Evolutionary conservation across 2,888 invertebrate species (phyloP).

Genomic region (Andrena dorsata): DNA sequence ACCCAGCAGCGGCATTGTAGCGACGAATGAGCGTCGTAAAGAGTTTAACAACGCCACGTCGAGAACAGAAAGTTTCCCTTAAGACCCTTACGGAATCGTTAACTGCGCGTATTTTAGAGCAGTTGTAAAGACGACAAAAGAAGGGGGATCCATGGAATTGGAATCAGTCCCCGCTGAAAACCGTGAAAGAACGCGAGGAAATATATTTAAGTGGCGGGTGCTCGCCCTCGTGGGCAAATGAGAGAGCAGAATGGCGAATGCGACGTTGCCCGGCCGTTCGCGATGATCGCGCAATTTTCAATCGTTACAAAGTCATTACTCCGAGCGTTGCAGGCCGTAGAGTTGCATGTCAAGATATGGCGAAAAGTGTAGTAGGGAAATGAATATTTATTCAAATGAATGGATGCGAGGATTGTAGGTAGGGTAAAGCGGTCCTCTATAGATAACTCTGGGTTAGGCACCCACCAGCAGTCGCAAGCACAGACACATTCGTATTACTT

Average conservation of each 20-base stretch:
- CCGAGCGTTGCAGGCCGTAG: neutral
- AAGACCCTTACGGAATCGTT: slow-evolving; percentile 81
- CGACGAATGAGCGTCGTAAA: slow-evolving; percentile 83
- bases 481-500: slow-evolving; percentile 86
- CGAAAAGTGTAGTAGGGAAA: slow-evolving; percentile 60
- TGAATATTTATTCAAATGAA: slow-evolving; percentile 80
- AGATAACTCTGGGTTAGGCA: slow-evolving; percentile 78
- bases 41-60: slow-evolving; percentile 81
- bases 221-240: slow-evolving; percentile 2
- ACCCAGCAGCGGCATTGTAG: slow-evolving; percentile 71
- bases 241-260: neutral
- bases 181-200: slow-evolving; percentile 32
- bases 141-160: slow-evolving; percentile 68
- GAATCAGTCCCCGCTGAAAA: slow-evolving; percentile 64
- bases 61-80: slow-evolving; percentile 78
- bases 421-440: slow-evolving; percentile 79
- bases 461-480: slow-evolving; percentile 75
- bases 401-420: slow-evolving; percentile 75
- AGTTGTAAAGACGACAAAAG: slow-evolving; percentile 72
- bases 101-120: slow-evolving; percentile 80
- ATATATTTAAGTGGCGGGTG: slow-evolving; percentile 40
- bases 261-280: neutral
- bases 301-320: neutral
- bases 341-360: neutral
- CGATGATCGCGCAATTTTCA: slow-evolving; percentile 10